Evolutionary conservation across 2,888 invertebrate species (phyloP), one percentile per base, ranked within the genome.

Genomic region (Nephrotoma guestfalica): DNA sequence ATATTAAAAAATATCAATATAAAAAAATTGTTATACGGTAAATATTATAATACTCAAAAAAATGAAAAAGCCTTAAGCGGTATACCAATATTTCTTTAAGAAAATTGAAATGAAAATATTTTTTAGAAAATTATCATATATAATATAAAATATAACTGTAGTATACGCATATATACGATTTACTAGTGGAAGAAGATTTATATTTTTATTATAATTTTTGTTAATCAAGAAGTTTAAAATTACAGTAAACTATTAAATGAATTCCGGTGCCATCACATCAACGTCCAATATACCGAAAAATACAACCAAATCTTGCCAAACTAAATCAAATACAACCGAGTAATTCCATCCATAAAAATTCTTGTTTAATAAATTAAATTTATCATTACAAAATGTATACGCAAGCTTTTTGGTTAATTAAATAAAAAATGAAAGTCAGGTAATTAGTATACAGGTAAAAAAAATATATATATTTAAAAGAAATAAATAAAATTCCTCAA

Each of bases 61-160:
- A 88, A 30, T 89, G 89, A 90, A 90, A 86, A 86, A 91, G 91
- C 91, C 91, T 91, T 91, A 91, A 89, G 89, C 89, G 90, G 91
- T 91, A 91, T 91, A 91, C 91, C 90, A 91, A 87, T 85, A 86
- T 43, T 85, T 71, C 71, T 85, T 85, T 41, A 84, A 84, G 42
- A 41, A 42, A 84, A 84, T 41, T 84, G 84, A 41, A 84, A 84
- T 41, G 41, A 84, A 41, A 84, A 13, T 84, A 84, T 41, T 15
- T 84, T 41, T 41, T 41, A 84, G 84, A 84, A 84, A 84, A 41
- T 84, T 84, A 84, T 41, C 42, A 84, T 41, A 7, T 40, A 83
- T 41, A 83, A 83, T 83, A 71, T 71, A 30, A 71, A 83, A 41
- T 84, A 84, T 84, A 41, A 84, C n/a, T 84, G 84, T 84, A 84